Evolutionary conservation across 2,888 invertebrate genomes (phyloP).

Genomic region (Drosophila antonietae): DNA sequence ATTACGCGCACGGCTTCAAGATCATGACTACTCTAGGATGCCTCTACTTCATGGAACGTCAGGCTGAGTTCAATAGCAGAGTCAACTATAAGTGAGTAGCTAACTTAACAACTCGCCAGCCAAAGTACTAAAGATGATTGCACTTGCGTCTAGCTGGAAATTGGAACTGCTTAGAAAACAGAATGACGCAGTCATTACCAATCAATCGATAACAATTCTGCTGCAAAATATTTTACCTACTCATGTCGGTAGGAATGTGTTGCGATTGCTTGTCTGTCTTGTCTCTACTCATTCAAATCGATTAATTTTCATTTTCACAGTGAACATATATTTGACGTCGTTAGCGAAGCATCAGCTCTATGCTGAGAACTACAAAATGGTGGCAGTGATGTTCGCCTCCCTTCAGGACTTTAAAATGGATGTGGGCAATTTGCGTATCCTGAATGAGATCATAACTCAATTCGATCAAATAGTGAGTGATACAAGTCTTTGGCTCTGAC

Average conservation of each 20-base stretch:
- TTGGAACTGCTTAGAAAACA: constrained; percentile 91
- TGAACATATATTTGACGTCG: constrained; percentile 87
- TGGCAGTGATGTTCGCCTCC: constrained; percentile 98
- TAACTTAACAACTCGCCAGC: fast-evolving
- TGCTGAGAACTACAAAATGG: constrained; percentile 93
- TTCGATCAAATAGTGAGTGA: constrained; percentile 90
- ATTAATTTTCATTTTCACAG: constrained; percentile 6
- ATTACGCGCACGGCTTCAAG: constrained; percentile 89
- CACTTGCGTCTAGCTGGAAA: constrained; percentile 86
- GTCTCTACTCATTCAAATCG: not conserved
- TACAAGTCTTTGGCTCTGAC: too few species aligned
- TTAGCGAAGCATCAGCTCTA: constrained; percentile 90
- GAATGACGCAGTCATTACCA: constrained; percentile 91
- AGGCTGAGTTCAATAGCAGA: constrained; percentile 94
- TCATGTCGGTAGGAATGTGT: constrained; percentile 91
- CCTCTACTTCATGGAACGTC: constrained; percentile 93
- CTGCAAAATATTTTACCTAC: constrained; percentile 96
- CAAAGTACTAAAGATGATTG: not conserved
- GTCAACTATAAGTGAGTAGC: constrained; percentile 89
- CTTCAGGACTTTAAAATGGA: constrained; percentile 91
- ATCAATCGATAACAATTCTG: constrained; percentile 94
- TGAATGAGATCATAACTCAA: constrained; percentile 96
- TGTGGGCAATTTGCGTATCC: constrained; percentile 87
- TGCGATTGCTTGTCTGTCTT: constrained; percentile 85
- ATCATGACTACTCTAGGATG: constrained; percentile 90